phyloP scores from a whole-genome alignment of 2,797 vertebrate genomes.

The Enteromius treurensis region DNA sequence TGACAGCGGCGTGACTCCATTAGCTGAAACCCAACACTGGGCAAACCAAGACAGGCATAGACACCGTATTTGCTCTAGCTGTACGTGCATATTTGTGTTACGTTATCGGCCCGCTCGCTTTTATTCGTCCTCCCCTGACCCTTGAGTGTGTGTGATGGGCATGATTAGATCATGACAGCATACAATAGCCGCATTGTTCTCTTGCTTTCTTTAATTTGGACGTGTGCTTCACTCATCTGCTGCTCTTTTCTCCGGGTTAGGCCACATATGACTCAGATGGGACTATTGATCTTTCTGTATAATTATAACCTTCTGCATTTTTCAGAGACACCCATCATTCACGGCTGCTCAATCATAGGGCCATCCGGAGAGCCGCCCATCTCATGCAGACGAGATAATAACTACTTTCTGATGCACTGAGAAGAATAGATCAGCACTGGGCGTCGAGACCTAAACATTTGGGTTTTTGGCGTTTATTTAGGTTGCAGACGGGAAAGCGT shows the following conservation, averaged over 20 bases:
- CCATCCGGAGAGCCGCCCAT: constrained; percentile 13
- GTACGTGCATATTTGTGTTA: constrained; percentile 49
- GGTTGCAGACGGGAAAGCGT: constrained; percentile 50
- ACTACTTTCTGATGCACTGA: constrained; percentile 15
- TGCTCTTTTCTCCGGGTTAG: background rate
- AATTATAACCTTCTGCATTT: constrained; percentile 22
- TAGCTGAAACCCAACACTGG: constrained; percentile 58
- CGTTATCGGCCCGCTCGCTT: constrained; percentile 45
- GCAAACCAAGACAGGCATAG: constrained; percentile 43
- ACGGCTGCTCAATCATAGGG: background rate
- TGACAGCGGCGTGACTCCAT: constrained; percentile 35
- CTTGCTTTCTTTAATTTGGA: background rate
- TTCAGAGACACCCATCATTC: constrained; percentile 32
- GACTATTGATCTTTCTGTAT: constrained; percentile 9
- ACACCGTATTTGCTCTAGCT: constrained; percentile 52
- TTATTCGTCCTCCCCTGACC: constrained; percentile 45
- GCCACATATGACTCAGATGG: background rate
- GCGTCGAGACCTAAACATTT: constrained; percentile 13
- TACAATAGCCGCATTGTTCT: constrained; percentile 31
- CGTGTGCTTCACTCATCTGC: constrained; percentile 6
- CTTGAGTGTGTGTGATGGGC: constrained; percentile 2
- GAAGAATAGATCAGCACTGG: constrained; percentile 7
- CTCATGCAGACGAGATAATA: constrained; percentile 34
- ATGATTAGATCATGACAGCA: constrained; percentile 22
- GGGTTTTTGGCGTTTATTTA: constrained; percentile 31